These are phyloP conservation scores for Plestiodon gilberti DNA, from an alignment of 2,113 vertebrate genomes.

Conservation along the genomic window DNA sequence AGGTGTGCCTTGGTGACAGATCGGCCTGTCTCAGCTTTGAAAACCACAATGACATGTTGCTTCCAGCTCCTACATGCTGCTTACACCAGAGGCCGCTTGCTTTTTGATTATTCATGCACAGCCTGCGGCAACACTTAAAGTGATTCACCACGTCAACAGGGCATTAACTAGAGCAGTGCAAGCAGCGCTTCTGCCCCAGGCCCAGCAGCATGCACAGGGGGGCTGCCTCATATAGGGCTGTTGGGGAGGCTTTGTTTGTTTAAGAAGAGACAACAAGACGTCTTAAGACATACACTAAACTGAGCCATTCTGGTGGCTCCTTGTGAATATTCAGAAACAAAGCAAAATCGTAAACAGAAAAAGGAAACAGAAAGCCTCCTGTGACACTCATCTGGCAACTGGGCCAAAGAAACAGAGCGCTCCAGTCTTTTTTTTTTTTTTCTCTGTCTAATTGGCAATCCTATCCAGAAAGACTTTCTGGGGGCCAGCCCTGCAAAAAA, in stretches of 20 bases:
- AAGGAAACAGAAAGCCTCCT: background rate
- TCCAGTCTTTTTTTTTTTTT: too few species aligned
- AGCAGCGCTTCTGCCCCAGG: background rate
- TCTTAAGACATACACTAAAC: background rate
- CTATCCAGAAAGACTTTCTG: background rate
- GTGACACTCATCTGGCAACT: background rate
- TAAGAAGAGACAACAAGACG: background rate
- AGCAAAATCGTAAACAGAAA: background rate
- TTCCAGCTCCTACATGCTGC: background rate
- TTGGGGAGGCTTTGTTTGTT: background rate
- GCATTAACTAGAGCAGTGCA: background rate
- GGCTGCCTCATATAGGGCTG: background rate
- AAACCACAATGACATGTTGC: background rate
- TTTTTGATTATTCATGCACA: background rate
- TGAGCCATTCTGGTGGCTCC: background rate
- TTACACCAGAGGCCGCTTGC: background rate
- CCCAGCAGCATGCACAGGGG: constrained; percentile 1
- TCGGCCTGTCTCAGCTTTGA: background rate
- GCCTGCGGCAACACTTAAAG: background rate
- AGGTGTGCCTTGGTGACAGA: constrained; percentile 18
- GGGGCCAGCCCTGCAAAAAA: too few species aligned
- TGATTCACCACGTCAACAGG: background rate
- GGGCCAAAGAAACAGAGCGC: background rate
- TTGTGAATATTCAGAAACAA: background rate
- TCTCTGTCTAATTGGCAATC: background rate